Evolutionary conservation across 2,797 vertebrate species (phyloP).

Genomic region (Chelonia mydas): DNA sequence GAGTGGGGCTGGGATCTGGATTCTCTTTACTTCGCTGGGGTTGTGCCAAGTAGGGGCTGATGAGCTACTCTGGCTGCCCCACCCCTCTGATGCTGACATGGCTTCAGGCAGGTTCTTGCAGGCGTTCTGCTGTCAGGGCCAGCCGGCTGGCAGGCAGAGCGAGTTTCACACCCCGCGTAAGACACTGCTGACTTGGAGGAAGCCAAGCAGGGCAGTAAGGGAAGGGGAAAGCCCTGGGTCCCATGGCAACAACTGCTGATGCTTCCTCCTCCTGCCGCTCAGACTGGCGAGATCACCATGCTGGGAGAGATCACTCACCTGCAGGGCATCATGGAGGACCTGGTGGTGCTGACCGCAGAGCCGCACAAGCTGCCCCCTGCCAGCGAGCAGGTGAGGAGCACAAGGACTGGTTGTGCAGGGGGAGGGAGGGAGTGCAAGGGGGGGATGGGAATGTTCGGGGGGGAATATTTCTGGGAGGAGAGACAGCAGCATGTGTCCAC

Average conservation of each 20-base stretch:
- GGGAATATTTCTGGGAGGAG: no score
- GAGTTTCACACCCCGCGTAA: no score
- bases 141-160: background rate
- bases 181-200: background rate
- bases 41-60: background rate
- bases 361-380: conserved; percentile 96
- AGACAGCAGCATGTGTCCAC: no score
- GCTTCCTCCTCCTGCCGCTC: background rate
- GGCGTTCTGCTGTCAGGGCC: background rate
- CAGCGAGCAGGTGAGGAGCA: conserved; percentile 91
- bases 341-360: conserved; percentile 91
- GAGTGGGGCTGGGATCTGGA: background rate
- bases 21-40: background rate
- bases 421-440: accelerated
- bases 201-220: background rate
- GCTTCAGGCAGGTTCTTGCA: background rate
- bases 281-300: conserved; percentile 98
- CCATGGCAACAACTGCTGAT: background rate
- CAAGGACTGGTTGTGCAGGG: accelerated
- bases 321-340: conserved; percentile 96
- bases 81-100: background rate
- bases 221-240: background rate
- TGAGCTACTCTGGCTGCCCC: background rate
- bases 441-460: background rate
- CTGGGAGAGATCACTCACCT: conserved; percentile 97